Evolutionary conservation across 1,140 invertebrate genomes (phyloP).

Genomic region (Hyles euphorbiae): DNA sequence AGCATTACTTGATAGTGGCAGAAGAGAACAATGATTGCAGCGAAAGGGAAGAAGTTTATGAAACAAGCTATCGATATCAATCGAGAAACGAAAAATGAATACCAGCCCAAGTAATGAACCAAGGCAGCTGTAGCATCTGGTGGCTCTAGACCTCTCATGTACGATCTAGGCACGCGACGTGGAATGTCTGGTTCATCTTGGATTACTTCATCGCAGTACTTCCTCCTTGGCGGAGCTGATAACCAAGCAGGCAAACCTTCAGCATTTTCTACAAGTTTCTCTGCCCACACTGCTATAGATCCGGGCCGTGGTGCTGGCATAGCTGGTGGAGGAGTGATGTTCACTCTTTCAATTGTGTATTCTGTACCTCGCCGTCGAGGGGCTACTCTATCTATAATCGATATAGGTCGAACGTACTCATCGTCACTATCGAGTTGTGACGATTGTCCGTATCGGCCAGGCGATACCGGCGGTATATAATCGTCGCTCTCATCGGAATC

Average conservation of each 20-base stretch:
- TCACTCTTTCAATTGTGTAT: slow-evolving; percentile 53
- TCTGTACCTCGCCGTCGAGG: slow-evolving; percentile 44
- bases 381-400: slow-evolving; percentile 64
- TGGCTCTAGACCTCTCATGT: slow-evolving; percentile 78
- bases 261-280: slow-evolving; percentile 61
- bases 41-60: slow-evolving; percentile 80
- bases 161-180: slow-evolving; percentile 41
- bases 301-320: slow-evolving; percentile 50
- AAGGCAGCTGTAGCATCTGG: slow-evolving; percentile 81
- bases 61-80: slow-evolving; percentile 82
- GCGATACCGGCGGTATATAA: slow-evolving; percentile 34
- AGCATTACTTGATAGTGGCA: slow-evolving; percentile 79
- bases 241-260: slow-evolving; percentile 58
- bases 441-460: slow-evolving; percentile 9
- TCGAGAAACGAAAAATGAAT: slow-evolving; percentile 80
- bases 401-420: slow-evolving; percentile 50
- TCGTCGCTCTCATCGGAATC: slow-evolving; percentile 48
- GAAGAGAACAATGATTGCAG: slow-evolving; percentile 75
- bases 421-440: slow-evolving; percentile 40
- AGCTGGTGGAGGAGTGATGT: slow-evolving; percentile 50
- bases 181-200: slow-evolving; percentile 57
- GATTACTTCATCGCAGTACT: slow-evolving; percentile 49
- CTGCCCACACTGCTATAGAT: slow-evolving; percentile 60
- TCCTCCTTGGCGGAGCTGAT: slow-evolving; percentile 55
- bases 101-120: slow-evolving; percentile 83